Evolutionary conservation across 1,140 invertebrate species (phyloP).

Genomic region (Nymphalis io): DNA sequence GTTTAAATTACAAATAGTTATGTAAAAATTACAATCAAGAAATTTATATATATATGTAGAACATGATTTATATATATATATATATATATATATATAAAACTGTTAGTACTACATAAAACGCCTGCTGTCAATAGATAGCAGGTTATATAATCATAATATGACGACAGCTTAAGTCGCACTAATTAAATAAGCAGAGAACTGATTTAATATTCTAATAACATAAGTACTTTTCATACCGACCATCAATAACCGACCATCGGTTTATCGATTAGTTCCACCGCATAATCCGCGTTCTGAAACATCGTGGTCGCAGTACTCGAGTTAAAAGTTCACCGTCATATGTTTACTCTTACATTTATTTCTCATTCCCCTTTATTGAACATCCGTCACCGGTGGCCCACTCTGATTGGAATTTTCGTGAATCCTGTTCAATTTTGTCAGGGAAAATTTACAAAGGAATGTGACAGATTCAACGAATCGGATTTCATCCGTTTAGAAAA

Average conservation of each 20-base stretch:
- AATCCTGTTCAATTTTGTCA: slow-evolving; percentile 3
- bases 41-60: no score
- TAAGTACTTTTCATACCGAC: background rate
- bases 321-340: slow-evolving; percentile 23
- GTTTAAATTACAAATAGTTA: no score
- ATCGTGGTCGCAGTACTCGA: background rate
- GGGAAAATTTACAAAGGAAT: slow-evolving; percentile 10
- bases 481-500: background rate
- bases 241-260: no score
- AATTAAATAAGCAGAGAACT: background rate
- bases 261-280: background rate
- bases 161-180: no score
- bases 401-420: slow-evolving; percentile 44
- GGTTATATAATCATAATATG: no score
- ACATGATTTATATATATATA: no score
- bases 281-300: background rate
- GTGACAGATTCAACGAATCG: slow-evolving; percentile 5
- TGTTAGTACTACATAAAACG: no score
- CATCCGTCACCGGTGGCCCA: slow-evolving; percentile 32
- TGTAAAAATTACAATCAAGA: no score
- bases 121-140: no score
- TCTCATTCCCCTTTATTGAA: slow-evolving; percentile 45
- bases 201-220: background rate
- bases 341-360: slow-evolving; percentile 58
- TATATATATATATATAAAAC: no score